Evolutionary conservation across 2,888 invertebrate species (phyloP), one percentile per base, ranked within the genome.

Genomic region (Aromia moschata): DNA sequence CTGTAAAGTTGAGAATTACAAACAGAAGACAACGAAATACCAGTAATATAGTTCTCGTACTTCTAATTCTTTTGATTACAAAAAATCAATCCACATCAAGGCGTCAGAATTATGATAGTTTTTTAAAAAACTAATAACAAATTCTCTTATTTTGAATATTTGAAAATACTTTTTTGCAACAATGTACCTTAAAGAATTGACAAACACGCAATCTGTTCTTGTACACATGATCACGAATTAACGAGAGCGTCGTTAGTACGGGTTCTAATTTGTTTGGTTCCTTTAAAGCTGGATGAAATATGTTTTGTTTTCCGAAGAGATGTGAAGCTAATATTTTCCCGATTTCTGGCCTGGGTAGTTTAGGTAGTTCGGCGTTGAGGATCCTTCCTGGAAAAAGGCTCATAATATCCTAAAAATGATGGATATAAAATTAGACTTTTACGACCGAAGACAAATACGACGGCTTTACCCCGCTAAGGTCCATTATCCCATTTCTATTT

Each of bases 301-400:
- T 79, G 44, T 74, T 80, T 76, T 84, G 83, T 55, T 77, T 81
- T 0, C 83, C 84, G 69, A 86, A 86, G 5, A 87, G 83, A 37
- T 78, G 74, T 20, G 83, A 72, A 60, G 84, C 74, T 69, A 80
- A 70, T 3, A 86, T 55, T 58, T 82, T 85, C 1, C 83, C 86
- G 38, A 89, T 82, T 80, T 89, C 89, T 1, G 89, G 89, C 37
- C 89, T 83, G 0, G 86, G 84, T 51, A 89, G 75, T 77, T 89
- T 89, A 0, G 90, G 89, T 15, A 90, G 79, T 58, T 88, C 87
- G 3, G 89, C 86, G 71, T 88, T 87, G 33, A 91, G 84, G 47
- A 90, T 79, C 1, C 87, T 84, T 3, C 85, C 87, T 0, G 90
- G 90, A 79, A 86, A 86, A 63, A 85, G 78, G 43, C 81, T 78